Base-by-base conservation (phyloP, 1,140 invertebrate species). In the Cotesia glomerata region DNA sequence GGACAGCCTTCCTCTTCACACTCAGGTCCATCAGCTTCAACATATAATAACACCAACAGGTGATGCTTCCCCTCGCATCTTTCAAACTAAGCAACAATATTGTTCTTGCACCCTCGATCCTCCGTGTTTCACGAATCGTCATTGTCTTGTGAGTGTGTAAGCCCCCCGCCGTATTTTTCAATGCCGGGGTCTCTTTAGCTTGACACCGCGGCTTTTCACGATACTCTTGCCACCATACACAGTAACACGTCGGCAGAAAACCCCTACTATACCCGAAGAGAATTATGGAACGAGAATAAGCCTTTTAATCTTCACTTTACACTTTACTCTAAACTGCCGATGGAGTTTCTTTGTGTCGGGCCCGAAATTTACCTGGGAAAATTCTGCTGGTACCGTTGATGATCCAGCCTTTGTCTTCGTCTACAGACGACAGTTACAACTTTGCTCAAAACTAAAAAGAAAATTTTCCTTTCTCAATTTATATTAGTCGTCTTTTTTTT, bases 11-110 rank as follows among this genome's bases (percentile, higher is more conserved):
- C 26, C n/a, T n/a, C n/a, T n/a, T 26, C 26, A 26, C 26, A 26
- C 26, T 14, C 58, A 11, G 14, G 58, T n/a, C 39, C 39, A 45
- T 45, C 62, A 35, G 54, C 51, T 75, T 51, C 77, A 81, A 26
- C 26, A 26, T 26, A n/a, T n/a, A n/a, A n/a, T n/a, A 26, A 26
- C 26, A 26, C 26, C 26, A 26, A 82, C 82, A 84, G 83, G 83
- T 83, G 81, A 75, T 80, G 72, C 74, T 75, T 74, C 78, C n/a
- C 16, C 59, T 35, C 32, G 72, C n/a, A 26, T 71, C 36, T 66
- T 56, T 77, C 11, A 69, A 82, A 83, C 81, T 75, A 78, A 82
- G 82, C 76, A 78, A 82, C 82, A 83, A 82, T 83, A 84, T 84
- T 84, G 81, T 84, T 84, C 83, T 83, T 83, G 69, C 77, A 51